These are phyloP conservation scores for Cotesia congregata DNA, from an alignment of 2,888 invertebrate species.

Conservation along the genomic window DNA sequence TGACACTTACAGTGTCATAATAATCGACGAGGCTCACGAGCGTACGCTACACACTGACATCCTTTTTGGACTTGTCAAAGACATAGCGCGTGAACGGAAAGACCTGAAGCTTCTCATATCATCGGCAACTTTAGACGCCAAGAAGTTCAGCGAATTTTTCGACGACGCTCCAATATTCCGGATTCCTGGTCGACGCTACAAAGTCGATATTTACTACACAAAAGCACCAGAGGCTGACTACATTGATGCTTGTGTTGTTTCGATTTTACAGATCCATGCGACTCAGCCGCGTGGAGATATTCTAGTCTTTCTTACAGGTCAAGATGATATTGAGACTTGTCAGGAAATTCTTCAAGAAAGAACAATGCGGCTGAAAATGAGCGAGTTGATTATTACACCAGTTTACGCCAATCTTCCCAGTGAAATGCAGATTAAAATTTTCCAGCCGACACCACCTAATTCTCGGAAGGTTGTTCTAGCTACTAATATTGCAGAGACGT, in stretches of 20 bases:
- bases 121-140: slow-evolving; percentile 97
- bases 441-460: slow-evolving; percentile 96
- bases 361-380: slow-evolving; percentile 90
- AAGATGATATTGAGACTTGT: slow-evolving; percentile 92
- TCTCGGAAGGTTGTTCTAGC: slow-evolving; percentile 97
- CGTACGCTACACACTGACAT: slow-evolving; percentile 98
- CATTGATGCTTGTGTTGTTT: slow-evolving; percentile 97
- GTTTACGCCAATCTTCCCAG: slow-evolving; percentile 99
- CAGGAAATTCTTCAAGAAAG: slow-evolving; percentile 92
- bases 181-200: slow-evolving; percentile 97
- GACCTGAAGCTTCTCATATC: slow-evolving; percentile 97
- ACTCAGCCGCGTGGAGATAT: slow-evolving; percentile 97
- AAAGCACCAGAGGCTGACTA: slow-evolving; percentile 99
- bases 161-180: slow-evolving; percentile 98
- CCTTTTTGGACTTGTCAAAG: slow-evolving; percentile 96
- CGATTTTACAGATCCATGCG: slow-evolving; percentile 97
- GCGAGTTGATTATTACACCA: slow-evolving; percentile 92
- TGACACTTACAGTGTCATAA: slow-evolving; percentile 96
- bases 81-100: slow-evolving; percentile 92
- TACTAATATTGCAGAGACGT: slow-evolving; percentile 99
- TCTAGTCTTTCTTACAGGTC: slow-evolving; percentile 93
- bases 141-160: slow-evolving; percentile 98
- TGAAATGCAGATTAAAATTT: slow-evolving; percentile 99
- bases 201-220: slow-evolving; percentile 98
- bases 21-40: slow-evolving; percentile 99